Percentiles rank a stretch among this genome's conserved stretches.
phyloP scores from a whole-genome alignment of 2,797 vertebrate genomes.

The Oreortyx pictus region DNA sequence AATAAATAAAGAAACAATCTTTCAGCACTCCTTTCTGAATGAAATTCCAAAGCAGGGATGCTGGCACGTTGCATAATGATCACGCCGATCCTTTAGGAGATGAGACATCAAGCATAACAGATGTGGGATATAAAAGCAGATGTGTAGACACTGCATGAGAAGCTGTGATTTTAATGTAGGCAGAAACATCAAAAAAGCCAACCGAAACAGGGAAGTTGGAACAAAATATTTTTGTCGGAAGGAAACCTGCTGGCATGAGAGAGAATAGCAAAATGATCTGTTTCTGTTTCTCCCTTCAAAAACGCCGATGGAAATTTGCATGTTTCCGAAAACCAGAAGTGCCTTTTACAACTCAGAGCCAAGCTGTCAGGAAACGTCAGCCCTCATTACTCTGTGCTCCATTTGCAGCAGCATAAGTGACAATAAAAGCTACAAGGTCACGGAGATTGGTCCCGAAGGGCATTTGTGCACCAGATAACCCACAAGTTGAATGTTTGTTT shows the following conservation, averaged over 20 bases:
- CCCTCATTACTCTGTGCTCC: background rate
- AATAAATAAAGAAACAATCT: background rate
- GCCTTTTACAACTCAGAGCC: accelerated
- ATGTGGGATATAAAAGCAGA: background rate
- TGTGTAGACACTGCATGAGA: background rate
- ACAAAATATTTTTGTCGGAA: background rate
- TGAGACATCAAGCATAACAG: background rate
- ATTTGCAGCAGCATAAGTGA: background rate
- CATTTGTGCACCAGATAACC: background rate
- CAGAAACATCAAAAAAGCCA: background rate
- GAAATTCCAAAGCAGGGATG: background rate
- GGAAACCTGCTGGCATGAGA: conserved; percentile 15
- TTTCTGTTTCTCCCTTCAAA: background rate
- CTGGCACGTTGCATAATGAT: background rate
- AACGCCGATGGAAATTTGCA: background rate
- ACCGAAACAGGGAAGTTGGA: background rate
- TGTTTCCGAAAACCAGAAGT: background rate
- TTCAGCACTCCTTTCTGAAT: background rate
- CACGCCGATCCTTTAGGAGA: background rate
- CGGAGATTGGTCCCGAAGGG: accelerated
- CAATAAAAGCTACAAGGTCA: background rate
- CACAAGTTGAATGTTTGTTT: accelerated
- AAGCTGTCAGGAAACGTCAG: background rate
- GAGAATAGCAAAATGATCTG: background rate
- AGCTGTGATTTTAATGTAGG: background rate